Evolutionary conservation across 2,797 vertebrate species (phyloP), one percentile per base, ranked within the genome.

Genomic region (Macropodus opercularis): DNA sequence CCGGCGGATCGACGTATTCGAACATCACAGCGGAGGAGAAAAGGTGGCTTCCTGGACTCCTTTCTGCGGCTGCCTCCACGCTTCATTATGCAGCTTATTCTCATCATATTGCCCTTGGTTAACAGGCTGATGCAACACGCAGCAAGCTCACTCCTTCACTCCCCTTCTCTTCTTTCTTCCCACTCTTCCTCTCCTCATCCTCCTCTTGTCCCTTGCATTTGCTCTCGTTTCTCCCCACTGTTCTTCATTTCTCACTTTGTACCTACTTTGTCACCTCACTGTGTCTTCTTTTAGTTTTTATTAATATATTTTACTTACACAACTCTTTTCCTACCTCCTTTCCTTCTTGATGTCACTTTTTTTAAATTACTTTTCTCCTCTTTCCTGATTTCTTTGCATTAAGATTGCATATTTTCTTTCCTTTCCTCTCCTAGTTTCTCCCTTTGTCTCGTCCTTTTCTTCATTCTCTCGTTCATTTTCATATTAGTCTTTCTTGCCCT

Each of bases 51-150:
- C 48, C 85, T 79, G 82, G 79, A 80, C 83, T 49, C 63, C 32
- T 79, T 82, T 63, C 63, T 26, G 10, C 79, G 24, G 72, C 78
- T 75, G 75, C 72, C 71, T 70, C 77, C 83, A 86, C 47, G 69
- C 75, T 79, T 74, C 68, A 66, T 88, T 75, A 88, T 55, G 70
- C 54, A 31, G 78, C 79, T 90, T 85, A 87, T 87, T 91, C 89
- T 90, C 85, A 86, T 78, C 79, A 68, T 52, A 54, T 80, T 68
- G 88, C 84, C 81, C 74, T 83, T 47, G 76, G 84, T 85, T 63
- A 80, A 68, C 71, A 46, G 17, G 72, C 83, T 90, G 88, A 89
- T 54, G 87, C 81, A 89, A 87, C 75, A 79, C 64, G 70, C 77
- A 49, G 87, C 77, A 90, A 89, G 79, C 51, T 76, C 51, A 17